Evolutionary conservation across 2,113 vertebrate genomes (phyloP).

Genomic region (Nyctereutes procyonoides): DNA sequence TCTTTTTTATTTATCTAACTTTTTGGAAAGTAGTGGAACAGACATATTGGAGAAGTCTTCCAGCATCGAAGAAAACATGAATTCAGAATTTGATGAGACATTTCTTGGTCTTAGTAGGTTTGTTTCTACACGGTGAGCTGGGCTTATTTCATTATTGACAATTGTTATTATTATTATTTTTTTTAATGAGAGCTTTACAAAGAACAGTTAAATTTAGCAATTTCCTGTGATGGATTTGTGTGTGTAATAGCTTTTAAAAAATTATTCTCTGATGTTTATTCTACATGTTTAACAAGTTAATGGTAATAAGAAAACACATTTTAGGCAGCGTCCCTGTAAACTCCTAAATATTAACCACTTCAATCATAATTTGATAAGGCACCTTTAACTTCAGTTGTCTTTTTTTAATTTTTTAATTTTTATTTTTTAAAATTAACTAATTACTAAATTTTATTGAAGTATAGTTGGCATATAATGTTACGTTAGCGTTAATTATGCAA

Average conservation of each 20-base stretch:
- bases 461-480: background rate
- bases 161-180: background rate
- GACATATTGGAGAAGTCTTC: background rate
- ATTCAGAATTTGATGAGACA: background rate
- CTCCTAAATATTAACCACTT: background rate
- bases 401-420: background rate
- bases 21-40: background rate
- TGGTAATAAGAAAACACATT: background rate
- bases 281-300: background rate
- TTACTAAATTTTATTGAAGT: background rate
- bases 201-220: background rate
- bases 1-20: background rate
- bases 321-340: background rate
- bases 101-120: slow-evolving; percentile 1
- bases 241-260: background rate
- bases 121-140: background rate
- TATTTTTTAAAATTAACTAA: background rate
- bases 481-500: background rate
- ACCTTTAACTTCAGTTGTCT: slow-evolving; percentile 21
- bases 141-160: slow-evolving; percentile 32
- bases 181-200: background rate
- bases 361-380: background rate
- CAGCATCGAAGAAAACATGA: background rate
- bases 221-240: background rate
- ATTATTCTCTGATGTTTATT: background rate